Percentiles rank a stretch among this genome's conserved stretches.
These are phyloP conservation scores for Rhinolophus sinicus DNA, from an alignment of 2,113 vertebrate genomes.

Conservation along the genomic window DNA sequence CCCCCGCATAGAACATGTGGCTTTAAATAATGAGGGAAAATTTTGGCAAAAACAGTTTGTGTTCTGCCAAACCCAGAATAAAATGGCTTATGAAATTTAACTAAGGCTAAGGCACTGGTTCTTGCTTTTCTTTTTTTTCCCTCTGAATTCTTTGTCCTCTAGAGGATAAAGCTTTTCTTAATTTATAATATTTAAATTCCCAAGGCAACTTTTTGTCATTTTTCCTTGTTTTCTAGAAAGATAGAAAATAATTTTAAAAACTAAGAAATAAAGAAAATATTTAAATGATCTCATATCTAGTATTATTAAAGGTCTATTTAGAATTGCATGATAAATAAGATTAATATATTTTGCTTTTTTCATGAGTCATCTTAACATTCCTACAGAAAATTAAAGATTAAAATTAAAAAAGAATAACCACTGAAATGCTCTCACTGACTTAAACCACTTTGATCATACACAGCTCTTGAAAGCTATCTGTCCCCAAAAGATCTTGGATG, in stretches of 20 bases:
- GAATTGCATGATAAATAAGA: not conserved
- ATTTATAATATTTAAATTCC: not conserved
- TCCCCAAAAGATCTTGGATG: not conserved
- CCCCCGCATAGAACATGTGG: slow-evolving; percentile 38
- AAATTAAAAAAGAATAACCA: not conserved
- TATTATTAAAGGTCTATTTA: not conserved
- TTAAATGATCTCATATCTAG: not conserved
- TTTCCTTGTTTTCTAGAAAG: not conserved
- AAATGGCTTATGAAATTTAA: slow-evolving; percentile 58
- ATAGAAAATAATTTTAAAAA: not conserved
- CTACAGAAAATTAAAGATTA: slow-evolving; percentile 1
- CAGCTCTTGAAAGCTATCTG: not conserved
- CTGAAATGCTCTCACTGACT: not conserved
- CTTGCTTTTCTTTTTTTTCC: not conserved
- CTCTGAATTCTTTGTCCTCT: not conserved
- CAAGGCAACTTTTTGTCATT: not conserved
- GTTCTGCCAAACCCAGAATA: slow-evolving; percentile 54
- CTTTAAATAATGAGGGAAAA: slow-evolving; percentile 62
- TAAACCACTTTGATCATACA: not conserved
- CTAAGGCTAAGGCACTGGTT: not conserved
- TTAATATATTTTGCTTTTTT: not conserved
- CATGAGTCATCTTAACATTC: not conserved
- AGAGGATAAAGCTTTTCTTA: slow-evolving; percentile 42
- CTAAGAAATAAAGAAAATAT: not conserved
- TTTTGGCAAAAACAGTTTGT: slow-evolving; percentile 49